Percentiles rank a stretch among this genome's conserved stretches.
Conservation (phyloP, 1,140 invertebrate species). For the Charaxes varanes region DNA sequence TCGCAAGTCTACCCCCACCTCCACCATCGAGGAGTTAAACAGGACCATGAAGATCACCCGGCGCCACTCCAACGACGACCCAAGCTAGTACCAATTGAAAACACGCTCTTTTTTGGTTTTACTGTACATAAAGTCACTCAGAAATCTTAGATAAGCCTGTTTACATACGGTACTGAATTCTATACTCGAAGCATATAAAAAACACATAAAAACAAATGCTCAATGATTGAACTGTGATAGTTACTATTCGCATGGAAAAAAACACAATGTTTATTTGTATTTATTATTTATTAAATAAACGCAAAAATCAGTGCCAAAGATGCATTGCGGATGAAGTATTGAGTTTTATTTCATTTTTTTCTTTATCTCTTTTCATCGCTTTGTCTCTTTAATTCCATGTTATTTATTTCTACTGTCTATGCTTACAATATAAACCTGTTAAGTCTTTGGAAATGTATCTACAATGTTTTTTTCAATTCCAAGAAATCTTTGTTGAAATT, state of each 20-base stretch:
- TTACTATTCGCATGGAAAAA: constrained; percentile 41
- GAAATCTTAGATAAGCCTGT: constrained; percentile 19
- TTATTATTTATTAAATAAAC: constrained; percentile 60
- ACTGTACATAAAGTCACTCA: constrained; percentile 26
- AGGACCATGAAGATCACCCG: constrained; percentile 3
- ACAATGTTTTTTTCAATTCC: too few species aligned
- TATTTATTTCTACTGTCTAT: too few species aligned
- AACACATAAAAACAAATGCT: constrained; percentile 58
- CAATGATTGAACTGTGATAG: constrained; percentile 64
- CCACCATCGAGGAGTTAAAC: constrained; percentile 35
- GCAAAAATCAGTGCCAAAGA: constrained; percentile 68
- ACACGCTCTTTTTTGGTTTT: constrained; percentile 19
- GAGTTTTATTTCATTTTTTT: constrained; percentile 18
- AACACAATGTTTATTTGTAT: constrained; percentile 37
- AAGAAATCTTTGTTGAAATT: too few species aligned
- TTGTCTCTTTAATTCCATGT: too few species aligned
- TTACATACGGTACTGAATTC: constrained; percentile 33
- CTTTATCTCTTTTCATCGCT: too few species aligned
- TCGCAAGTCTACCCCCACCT: constrained; percentile 67
- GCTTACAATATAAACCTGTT: too few species aligned
- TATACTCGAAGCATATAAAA: constrained; percentile 50
- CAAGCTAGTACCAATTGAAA: constrained; percentile 26
- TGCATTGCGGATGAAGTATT: constrained; percentile 49
- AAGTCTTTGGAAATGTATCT: too few species aligned
- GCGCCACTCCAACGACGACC: constrained; percentile 9